These are phyloP conservation scores for Epinephelus malabaricus DNA, from an alignment of 2,797 vertebrate species.

Conservation along the genomic window DNA sequence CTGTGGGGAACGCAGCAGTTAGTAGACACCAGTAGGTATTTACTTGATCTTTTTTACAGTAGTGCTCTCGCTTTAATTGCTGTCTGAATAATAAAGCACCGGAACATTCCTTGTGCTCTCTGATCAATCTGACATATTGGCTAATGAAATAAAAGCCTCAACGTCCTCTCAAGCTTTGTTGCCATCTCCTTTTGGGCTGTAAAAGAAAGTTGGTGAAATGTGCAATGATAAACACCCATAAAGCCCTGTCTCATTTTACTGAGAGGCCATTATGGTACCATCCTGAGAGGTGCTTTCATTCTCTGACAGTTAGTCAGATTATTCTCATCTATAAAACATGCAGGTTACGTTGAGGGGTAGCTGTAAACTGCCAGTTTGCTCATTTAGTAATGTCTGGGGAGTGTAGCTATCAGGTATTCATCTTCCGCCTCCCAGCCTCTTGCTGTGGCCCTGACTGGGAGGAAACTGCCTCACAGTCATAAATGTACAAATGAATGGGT, in stretches of 20 bases:
- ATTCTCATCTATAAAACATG: conserved; percentile 87
- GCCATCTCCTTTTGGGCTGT: conserved; percentile 69
- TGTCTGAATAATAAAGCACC: conserved; percentile 72
- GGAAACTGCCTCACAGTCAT: conserved; percentile 71
- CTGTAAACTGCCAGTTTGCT: conserved; percentile 85
- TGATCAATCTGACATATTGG: conserved; percentile 73
- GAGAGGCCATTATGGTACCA: conserved; percentile 78
- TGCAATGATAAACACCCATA: conserved; percentile 81
- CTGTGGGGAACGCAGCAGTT: conserved; percentile 55
- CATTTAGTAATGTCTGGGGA: conserved; percentile 85
- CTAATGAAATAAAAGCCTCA: conserved; percentile 83
- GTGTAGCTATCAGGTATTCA: conserved; percentile 81
- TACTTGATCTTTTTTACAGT: conserved; percentile 67
- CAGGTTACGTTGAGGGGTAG: conserved; percentile 77
- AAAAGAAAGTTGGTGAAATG: conserved; percentile 80
- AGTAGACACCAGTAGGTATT: conserved; percentile 67
- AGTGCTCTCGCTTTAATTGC: conserved; percentile 73
- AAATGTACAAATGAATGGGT: conserved; percentile 77
- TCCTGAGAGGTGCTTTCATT: conserved; percentile 78
- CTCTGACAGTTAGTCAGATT: conserved; percentile 78
- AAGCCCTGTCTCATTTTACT: conserved; percentile 80
- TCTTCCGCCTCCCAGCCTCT: conserved; percentile 72
- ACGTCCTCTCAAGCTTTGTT: conserved; percentile 64
- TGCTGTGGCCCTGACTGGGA: conserved; percentile 68
- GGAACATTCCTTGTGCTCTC: conserved; percentile 60